Evolutionary conservation across 2,888 invertebrate genomes (phyloP).

Genomic region (Galeruca laticollis): DNA sequence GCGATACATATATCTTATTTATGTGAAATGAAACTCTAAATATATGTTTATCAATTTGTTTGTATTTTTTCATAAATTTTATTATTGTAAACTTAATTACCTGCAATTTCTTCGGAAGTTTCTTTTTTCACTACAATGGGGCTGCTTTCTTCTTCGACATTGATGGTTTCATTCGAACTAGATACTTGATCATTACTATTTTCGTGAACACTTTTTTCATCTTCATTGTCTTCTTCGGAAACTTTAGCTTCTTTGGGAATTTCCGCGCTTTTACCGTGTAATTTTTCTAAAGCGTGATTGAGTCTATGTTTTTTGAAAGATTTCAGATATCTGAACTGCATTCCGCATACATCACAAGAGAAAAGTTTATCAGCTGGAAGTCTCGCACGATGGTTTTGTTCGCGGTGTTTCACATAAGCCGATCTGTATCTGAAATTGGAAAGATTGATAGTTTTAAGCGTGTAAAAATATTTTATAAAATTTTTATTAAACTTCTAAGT

Average conservation of each 20-base stretch:
- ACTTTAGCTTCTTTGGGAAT: slow-evolving; percentile 43
- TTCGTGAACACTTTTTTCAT: slow-evolving; percentile 47
- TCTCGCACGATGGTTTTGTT: slow-evolving; percentile 89
- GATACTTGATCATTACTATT: slow-evolving; percentile 65
- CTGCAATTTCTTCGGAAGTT: slow-evolving; percentile 50
- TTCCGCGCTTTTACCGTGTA: slow-evolving; percentile 75
- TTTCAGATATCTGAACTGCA: slow-evolving; percentile 90
- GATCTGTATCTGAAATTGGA: slow-evolving; percentile 69
- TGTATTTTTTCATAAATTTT: too few relatives aligned
- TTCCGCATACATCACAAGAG: slow-evolving; percentile 91
- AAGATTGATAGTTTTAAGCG: not conserved
- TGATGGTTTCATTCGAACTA: slow-evolving; percentile 65
- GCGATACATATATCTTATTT: too few relatives aligned
- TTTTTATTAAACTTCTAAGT: too few relatives aligned
- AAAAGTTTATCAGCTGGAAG: slow-evolving; percentile 90
- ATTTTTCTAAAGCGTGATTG: slow-evolving; percentile 86
- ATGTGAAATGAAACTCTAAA: too few relatives aligned
- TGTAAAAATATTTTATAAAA: not conserved
- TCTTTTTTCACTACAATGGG: slow-evolving; percentile 55
- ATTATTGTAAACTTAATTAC: slow-evolving; percentile 23
- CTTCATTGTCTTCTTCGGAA: slow-evolving; percentile 39
- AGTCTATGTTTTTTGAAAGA: slow-evolving; percentile 91
- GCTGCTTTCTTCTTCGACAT: slow-evolving; percentile 66
- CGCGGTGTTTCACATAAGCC: slow-evolving; percentile 86
- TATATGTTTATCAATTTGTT: too few relatives aligned